A percentile compares a stretch with the other conserved stretches of the same genome.
phyloP scores from a whole-genome alignment of 2,888 invertebrate genomes.

The Netelia virgata region DNA sequence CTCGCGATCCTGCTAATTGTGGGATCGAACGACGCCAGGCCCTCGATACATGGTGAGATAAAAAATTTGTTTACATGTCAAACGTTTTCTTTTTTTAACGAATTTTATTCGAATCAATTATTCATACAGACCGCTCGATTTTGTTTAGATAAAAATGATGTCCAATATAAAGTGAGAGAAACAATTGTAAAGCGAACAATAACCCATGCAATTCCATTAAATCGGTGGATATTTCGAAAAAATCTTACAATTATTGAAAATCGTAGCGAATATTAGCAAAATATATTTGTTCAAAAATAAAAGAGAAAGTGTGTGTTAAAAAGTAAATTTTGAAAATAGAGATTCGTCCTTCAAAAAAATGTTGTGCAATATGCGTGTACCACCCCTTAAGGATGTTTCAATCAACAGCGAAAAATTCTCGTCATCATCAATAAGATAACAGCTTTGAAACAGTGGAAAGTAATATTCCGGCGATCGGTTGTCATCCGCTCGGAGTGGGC shows the following conservation, averaged over 20 bases:
- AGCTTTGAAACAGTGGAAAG: constrained; percentile 42
- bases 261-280: background rate
- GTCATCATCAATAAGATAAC: background rate
- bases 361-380: background rate
- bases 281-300: background rate
- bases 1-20: constrained; percentile 78
- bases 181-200: too few relatives aligned
- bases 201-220: too few relatives aligned
- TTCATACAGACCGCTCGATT: too few relatives aligned
- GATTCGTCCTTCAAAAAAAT: background rate
- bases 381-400: too few relatives aligned
- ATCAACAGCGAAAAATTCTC: constrained; percentile 19
- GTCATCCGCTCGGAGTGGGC: constrained; percentile 24
- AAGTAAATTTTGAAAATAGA: background rate
- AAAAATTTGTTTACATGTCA: background rate
- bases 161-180: too few relatives aligned
- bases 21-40: constrained; percentile 79
- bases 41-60: constrained; percentile 79
- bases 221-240: too few relatives aligned
- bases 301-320: background rate
- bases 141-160: too few relatives aligned
- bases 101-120: background rate
- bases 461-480: constrained; percentile 39
- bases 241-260: background rate
- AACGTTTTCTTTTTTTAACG: background rate